These are phyloP conservation scores for Hypena proboscidalis DNA, from an alignment of 2,888 invertebrate species.

Conservation along the genomic window DNA sequence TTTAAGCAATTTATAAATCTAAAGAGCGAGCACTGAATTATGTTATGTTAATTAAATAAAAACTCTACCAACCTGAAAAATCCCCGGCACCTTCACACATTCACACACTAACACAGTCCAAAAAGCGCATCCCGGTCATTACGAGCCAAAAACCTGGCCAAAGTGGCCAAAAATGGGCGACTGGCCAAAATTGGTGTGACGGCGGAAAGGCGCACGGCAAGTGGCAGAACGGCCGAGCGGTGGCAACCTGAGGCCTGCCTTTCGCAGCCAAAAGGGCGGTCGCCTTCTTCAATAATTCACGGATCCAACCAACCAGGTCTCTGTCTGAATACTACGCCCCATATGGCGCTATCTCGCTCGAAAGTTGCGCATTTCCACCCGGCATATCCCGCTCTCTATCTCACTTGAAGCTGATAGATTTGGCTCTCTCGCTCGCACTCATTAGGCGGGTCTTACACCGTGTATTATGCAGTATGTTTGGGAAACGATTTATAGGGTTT, in stretches of 20 bases:
- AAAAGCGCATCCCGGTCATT: slow-evolving; percentile 64
- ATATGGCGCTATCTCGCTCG: slow-evolving; percentile 50
- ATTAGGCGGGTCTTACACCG: slow-evolving; percentile 67
- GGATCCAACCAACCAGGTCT: slow-evolving; percentile 69
- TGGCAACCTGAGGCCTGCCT: slow-evolving; percentile 43
- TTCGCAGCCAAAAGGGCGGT: slow-evolving; percentile 78
- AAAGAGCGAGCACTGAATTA: too few relatives aligned
- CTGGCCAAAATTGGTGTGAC: slow-evolving; percentile 71
- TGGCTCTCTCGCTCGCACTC: slow-evolving; percentile 57
- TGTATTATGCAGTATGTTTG: slow-evolving; percentile 81
- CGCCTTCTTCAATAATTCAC: slow-evolving; percentile 77
- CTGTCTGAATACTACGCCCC: slow-evolving; percentile 42
- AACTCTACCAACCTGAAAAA: slow-evolving; percentile 15
- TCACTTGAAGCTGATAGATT: slow-evolving; percentile 20
- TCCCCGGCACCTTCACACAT: slow-evolving; percentile 23
- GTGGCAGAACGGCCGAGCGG: slow-evolving; percentile 46
- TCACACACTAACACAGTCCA: slow-evolving; percentile 25
- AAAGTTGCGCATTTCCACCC: slow-evolving; percentile 73
- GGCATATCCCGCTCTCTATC: too few relatives aligned
- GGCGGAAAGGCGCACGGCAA: slow-evolving; percentile 73
- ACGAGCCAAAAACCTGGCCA: slow-evolving; percentile 53
- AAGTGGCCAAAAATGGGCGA: slow-evolving; percentile 58
- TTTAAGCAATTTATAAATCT: too few relatives aligned
- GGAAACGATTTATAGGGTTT: slow-evolving; percentile 76
- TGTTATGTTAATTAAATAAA: neutral